These are phyloP conservation scores for Machimus rusticus DNA, from an alignment of 2,888 invertebrate genomes.

Conservation along the genomic window DNA sequence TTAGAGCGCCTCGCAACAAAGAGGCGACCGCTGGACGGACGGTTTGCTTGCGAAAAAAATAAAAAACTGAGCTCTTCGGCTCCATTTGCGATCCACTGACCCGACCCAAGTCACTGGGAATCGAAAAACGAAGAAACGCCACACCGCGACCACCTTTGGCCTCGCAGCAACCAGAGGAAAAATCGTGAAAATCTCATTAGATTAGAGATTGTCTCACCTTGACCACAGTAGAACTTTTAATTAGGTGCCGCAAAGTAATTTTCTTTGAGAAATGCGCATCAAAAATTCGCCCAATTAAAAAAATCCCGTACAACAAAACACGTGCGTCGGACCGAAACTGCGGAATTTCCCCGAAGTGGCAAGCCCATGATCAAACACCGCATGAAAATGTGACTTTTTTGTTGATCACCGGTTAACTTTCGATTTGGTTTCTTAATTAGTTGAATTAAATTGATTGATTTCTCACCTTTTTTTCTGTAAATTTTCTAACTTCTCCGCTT, in stretches of 20 bases:
- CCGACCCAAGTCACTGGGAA: neutral
- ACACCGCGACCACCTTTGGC: neutral
- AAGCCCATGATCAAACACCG: neutral
- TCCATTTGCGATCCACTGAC: neutral
- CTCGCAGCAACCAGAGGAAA: neutral
- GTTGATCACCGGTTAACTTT: neutral
- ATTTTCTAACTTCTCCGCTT: constrained; percentile 5
- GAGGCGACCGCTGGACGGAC: neutral
- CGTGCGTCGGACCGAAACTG: constrained; percentile 26
- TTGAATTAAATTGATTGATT: neutral
- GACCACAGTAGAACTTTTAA: neutral
- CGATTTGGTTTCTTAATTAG: neutral
- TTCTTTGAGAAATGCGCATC: constrained; percentile 2
- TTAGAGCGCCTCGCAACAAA: neutral
- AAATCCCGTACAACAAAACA: neutral
- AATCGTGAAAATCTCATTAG: neutral
- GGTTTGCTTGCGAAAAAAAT: neutral
- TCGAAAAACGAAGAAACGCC: neutral
- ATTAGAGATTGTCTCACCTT: neutral
- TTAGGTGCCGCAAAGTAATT: neutral
- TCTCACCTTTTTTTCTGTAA: constrained; percentile 17
- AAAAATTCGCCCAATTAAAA: constrained; percentile 11
- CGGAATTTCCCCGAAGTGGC: neutral
- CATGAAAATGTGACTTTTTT: neutral
- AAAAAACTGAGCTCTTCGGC: neutral